Base-by-base conservation (phyloP, 2,888 invertebrate genomes). In the Bellardia bayeri region DNA sequence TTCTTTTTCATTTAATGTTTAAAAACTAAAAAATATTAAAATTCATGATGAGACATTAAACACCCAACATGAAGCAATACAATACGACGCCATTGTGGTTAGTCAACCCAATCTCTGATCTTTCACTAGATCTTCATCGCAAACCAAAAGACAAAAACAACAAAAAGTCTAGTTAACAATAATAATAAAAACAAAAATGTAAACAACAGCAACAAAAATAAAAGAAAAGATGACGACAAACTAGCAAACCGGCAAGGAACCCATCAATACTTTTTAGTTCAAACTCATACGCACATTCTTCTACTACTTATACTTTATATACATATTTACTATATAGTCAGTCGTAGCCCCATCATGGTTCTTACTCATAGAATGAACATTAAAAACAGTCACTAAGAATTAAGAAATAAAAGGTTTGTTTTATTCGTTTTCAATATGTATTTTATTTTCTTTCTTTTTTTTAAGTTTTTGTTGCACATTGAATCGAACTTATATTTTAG, bases 31-130 rank as follows among this genome's bases (percentile, higher is more conserved):
- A 75, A 82, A 82, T 87, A 87, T 87, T 87, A 82, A 87, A 85
- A 87, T 87, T 87, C 85, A 85, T 87, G 87, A 87, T 85, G 87
- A 85, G 87, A 85, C 82, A 87, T 87, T 87, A 87, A 87, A 87
- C 87, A 85, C 87, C 85, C 87, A 87, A 87, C 87, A 82, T 85
- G 87, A 87, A 85, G 85, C 87, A 85, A 85, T 85, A 87, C 87
- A 87, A 87, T 87, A 87, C 85, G 87, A 85, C 85, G 87, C 85
- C 87, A 87, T 87, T 87, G 87, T 87, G 87, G 87, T 87, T 87
- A 87, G 87, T 82, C 87, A 85, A 87, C 85, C 87, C 82, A 82
- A 82, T 87, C 79, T 87, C 79, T 83, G 78, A 87, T 85, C 82
- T 87, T 87, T 69, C 79, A 69, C 87, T 75, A 81, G 76, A 87